Base-by-base conservation (phyloP, 2,888 invertebrate genomes). In the Cantharis rustica region DNA sequence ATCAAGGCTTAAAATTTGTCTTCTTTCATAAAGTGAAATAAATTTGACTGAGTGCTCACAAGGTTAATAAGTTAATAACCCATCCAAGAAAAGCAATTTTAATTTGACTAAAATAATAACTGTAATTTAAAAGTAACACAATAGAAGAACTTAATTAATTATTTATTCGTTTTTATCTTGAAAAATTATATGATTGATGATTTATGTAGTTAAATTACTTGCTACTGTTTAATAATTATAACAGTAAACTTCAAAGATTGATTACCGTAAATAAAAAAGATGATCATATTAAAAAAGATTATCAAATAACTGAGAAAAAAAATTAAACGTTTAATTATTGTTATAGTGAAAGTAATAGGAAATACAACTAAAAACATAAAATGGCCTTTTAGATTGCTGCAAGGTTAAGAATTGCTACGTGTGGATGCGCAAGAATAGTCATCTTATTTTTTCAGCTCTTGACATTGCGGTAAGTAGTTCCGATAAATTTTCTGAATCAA, bases 391-490 rank as follows among this genome's bases (percentile, higher is more conserved):
- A 63, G 27, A 26, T 73, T 69, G 31, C 64, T 61, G 11, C 47
- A 73, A 74, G 74, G 74, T 64, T 69, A 23, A 17, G 13, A 20
- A 27, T 70, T 69, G 76, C 70, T 73, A 73, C 76, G 70, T 76
- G 63, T 76, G 76, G 76, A 76, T 76, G 76, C 76, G 62, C 76
- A 66, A 73, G 73, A 76, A 76, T 71, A 26, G 70, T 62, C 73
- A 23, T 76, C 76, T 73, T 68, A 31, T 64, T 73, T 76, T 76
- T 76, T 73, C 15, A 66, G 47, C 76, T 76, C 71, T 73, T 76
- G 76, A 73, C 76, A 76, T 76, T 76, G 76, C 31, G 64, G 69
- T 73, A 23, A 23, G 23, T 23, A 47, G 47, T 47, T 47, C 47
- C 15, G 3, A n/a, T 15, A 62, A 62, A 27, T 23, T 47, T 47